phyloP scores from a whole-genome alignment of 2,888 invertebrate genomes.

The Cylloceria caligata region DNA sequence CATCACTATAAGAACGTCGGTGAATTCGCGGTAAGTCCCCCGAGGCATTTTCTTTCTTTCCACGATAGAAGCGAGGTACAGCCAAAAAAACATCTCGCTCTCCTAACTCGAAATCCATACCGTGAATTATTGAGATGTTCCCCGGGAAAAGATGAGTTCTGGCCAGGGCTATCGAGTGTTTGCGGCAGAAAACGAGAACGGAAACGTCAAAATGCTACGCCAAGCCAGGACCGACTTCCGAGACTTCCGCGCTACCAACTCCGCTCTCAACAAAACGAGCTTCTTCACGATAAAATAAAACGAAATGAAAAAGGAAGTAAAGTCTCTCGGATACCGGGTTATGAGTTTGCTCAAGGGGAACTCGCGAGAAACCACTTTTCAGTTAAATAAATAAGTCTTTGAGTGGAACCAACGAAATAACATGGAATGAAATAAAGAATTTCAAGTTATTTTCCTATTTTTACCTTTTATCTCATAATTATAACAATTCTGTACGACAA shows the following conservation, averaged over 20 bases:
- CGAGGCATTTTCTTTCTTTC: conserved; percentile 70
- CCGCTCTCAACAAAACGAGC: conserved; percentile 51
- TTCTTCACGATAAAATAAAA: conserved; percentile 60
- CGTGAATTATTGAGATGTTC: conserved; percentile 78
- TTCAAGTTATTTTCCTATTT: conserved; percentile 54
- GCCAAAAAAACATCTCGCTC: conserved; percentile 60
- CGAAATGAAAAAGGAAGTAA: conserved; percentile 56
- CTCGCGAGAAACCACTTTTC: conserved; percentile 64
- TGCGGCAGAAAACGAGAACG: conserved; percentile 27
- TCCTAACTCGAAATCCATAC: conserved; percentile 77
- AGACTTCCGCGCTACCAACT: conserved; percentile 50
- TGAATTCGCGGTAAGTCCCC: conserved; percentile 67
- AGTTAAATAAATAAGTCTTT: conserved; percentile 66
- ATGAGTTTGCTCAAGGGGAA: conserved; percentile 25
- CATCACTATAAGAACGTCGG: conserved; percentile 75
- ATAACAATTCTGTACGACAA: conserved; percentile 29
- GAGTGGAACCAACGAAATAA: conserved; percentile 51
- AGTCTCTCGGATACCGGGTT: conserved; percentile 27
- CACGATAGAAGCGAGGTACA: conserved; percentile 64
- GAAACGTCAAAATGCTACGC: conserved; percentile 44
- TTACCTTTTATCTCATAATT: conserved; percentile 30
- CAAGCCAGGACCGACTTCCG: conserved; percentile 43
- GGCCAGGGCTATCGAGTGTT: conserved; percentile 24
- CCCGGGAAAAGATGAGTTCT: conserved; percentile 60
- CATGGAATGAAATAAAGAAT: conserved; percentile 55